These are phyloP conservation scores for Oceanites oceanicus DNA, from an alignment of 2,113 vertebrate genomes.

Conservation along the genomic window DNA sequence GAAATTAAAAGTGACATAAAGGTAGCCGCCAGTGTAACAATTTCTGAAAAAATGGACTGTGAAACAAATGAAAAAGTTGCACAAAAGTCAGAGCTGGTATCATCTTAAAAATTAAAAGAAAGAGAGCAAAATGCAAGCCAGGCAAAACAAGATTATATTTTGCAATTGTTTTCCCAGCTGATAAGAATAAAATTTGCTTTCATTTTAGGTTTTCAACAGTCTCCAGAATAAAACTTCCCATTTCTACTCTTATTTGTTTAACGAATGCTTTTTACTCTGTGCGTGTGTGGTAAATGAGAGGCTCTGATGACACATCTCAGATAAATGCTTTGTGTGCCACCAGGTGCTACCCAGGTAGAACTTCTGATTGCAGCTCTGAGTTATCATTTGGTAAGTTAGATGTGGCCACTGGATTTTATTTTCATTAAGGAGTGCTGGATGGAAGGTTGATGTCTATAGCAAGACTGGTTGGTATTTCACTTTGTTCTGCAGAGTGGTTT, in stretches of 20 bases:
- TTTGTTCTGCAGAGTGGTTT: background rate
- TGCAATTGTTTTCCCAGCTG: constrained; percentile 36
- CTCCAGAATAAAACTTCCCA: background rate
- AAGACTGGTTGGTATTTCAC: background rate
- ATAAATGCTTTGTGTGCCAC: background rate
- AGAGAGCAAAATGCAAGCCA: background rate
- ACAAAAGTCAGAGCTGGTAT: background rate
- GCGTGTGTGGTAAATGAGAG: background rate
- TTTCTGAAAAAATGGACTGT: background rate
- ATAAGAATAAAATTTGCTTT: constrained; percentile 48
- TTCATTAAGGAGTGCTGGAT: background rate
- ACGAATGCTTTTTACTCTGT: background rate
- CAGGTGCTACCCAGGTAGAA: background rate
- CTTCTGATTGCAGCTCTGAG: background rate
- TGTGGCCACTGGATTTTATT: background rate
- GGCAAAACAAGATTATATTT: constrained; percentile 31
- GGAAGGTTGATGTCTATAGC: background rate
- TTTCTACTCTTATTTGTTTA: background rate
- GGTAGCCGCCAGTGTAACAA: background rate
- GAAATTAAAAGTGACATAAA: background rate
- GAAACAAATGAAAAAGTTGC: background rate
- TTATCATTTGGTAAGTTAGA: background rate
- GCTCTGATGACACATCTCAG: background rate
- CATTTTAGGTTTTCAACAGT: constrained; percentile 6
- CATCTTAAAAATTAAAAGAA: background rate